Percentiles rank a stretch among this genome's conserved stretches.
phyloP scores from a whole-genome alignment of 1,140 invertebrate genomes.

The Calliphora vicina region DNA sequence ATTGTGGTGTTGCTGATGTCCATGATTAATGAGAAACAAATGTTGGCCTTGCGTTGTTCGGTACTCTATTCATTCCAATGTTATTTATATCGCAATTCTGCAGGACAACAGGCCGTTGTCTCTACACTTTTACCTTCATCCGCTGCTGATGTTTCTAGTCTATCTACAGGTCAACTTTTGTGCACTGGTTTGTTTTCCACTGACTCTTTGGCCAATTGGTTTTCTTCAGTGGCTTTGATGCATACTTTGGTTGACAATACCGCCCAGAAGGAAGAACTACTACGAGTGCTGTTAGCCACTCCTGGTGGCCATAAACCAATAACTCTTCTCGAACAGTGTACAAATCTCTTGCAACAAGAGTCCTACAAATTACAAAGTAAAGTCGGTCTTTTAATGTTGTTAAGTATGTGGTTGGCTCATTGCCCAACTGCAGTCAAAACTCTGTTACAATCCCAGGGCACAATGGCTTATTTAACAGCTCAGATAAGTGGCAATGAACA shows the following conservation, averaged over 20 bases:
- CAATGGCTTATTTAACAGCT: conserved; percentile 84
- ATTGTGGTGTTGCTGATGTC: conserved; percentile 96
- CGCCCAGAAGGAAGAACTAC: conserved; percentile 90
- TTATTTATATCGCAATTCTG: conserved; percentile 92
- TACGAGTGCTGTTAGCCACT: conserved; percentile 90
- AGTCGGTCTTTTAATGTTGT: conserved; percentile 89
- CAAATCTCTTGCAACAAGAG: conserved; percentile 82
- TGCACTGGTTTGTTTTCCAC: conserved; percentile 92
- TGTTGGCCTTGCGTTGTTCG: conserved; percentile 88
- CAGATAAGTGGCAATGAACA: conserved; percentile 81
- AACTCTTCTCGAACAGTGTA: conserved; percentile 88
- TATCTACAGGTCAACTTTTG: conserved; percentile 88
- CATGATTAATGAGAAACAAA: conserved; percentile 99
- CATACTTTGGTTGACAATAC: conserved; percentile 90
- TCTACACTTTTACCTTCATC: conserved; percentile 89
- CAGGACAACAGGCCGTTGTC: conserved; percentile 86
- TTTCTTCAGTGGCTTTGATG: conserved; percentile 89
- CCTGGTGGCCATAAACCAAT: conserved; percentile 80
- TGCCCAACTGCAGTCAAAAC: conserved; percentile 84
- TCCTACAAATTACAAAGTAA: conserved; percentile 85
- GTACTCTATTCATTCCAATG: conserved; percentile 98
- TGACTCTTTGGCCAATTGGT: conserved; percentile 97
- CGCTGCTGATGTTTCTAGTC: conserved; percentile 73
- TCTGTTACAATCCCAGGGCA: conserved; percentile 85
- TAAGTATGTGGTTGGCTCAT: conserved; percentile 88